These are phyloP conservation scores for Dendrocopos noguchii DNA, from an alignment of 2,113 vertebrate genomes.

Conservation along the genomic window DNA sequence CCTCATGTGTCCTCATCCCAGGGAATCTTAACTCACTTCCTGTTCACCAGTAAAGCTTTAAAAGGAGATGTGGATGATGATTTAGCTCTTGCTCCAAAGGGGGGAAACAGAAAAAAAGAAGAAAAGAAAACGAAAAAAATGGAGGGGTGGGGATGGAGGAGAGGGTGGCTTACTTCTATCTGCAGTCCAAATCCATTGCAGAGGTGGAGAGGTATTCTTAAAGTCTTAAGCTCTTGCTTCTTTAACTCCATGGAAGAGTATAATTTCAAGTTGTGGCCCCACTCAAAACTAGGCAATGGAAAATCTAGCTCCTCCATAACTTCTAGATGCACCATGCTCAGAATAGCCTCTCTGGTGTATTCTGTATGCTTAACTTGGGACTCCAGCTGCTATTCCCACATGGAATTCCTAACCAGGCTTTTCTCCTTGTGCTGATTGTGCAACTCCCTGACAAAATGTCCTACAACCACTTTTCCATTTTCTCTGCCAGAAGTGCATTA, in stretches of 20 bases:
- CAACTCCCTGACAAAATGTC: background rate
- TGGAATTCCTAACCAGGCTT: background rate
- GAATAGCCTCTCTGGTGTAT: background rate
- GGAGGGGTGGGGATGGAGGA: no score
- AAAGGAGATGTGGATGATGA: background rate
- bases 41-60: background rate
- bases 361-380: background rate
- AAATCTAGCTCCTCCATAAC: background rate
- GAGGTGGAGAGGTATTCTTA: background rate
- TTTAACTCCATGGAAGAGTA: background rate
- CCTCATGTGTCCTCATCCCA: background rate
- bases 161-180: background rate
- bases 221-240: background rate
- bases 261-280: background rate
- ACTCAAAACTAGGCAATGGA: background rate
- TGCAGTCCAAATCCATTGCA: background rate
- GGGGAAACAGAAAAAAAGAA: no score
- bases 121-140: no score
- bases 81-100: background rate
- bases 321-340: background rate
- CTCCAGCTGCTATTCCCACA: rapidly evolving
- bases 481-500: background rate
- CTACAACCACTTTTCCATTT: background rate
- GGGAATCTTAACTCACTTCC: background rate
- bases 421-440: background rate